Percentiles rank a stretch among this genome's conserved stretches.
Evolutionary conservation across 37 sponge, comb jelly and placozoan species (phyloP).

Genomic region (Axinella damicornis): DNA sequence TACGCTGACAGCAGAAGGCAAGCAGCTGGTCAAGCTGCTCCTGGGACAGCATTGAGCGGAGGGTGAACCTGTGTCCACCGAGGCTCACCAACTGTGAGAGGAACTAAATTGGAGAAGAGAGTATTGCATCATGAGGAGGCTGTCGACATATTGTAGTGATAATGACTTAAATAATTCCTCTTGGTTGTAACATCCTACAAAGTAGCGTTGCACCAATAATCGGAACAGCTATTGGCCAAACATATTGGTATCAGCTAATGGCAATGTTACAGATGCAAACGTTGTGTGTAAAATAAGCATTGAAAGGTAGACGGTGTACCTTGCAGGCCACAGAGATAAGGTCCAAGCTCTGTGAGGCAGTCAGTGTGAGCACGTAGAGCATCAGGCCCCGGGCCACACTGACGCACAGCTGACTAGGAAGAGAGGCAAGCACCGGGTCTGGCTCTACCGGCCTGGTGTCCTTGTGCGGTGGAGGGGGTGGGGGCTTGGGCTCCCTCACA

Average conservation of each 20-base stretch:
- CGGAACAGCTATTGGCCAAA: too few species aligned
- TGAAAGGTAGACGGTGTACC: too few species aligned
- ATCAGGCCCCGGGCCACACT: constrained; percentile 26
- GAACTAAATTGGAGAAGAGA: too few species aligned
- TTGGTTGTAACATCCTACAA: too few species aligned
- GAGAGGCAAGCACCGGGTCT: not conserved
- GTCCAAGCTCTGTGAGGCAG: not conserved
- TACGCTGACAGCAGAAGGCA: constrained; percentile 7
- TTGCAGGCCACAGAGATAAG: constrained; percentile 44
- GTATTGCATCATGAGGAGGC: too few species aligned
- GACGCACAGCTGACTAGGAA: constrained; percentile 30
- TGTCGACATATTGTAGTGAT: too few species aligned
- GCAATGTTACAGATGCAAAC: too few species aligned
- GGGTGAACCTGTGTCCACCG: not conserved
- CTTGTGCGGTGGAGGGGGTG: not conserved
- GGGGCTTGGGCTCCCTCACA: not conserved
- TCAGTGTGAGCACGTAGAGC: constrained; percentile 14
- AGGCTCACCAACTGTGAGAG: constrained; percentile 12
- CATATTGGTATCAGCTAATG: too few species aligned
- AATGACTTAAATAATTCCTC: too few species aligned
- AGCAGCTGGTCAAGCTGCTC: constrained; percentile 32
- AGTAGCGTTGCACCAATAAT: too few species aligned
- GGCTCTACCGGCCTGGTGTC: not conserved
- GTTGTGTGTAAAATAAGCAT: too few species aligned
- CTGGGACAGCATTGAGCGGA: constrained; percentile 34